Percentiles rank a stretch among this genome's conserved stretches.
Conservation (phyloP, 2,113 vertebrate species). For the Takifugu flavidus region DNA sequence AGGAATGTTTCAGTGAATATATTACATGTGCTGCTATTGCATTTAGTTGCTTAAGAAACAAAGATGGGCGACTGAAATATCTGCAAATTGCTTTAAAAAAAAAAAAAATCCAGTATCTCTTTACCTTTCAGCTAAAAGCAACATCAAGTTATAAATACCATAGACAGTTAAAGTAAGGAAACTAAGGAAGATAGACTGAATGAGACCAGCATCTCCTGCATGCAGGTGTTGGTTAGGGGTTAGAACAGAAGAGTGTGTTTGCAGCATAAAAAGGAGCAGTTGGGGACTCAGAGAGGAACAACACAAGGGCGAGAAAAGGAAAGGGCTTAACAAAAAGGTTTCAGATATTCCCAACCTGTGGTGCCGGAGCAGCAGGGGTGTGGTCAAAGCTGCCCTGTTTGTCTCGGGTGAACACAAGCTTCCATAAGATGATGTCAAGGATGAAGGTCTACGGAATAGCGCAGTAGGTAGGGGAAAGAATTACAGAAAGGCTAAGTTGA, state of each 20-base stretch:
- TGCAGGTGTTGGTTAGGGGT: slow-evolving; percentile 53
- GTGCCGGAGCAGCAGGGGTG: slow-evolving; percentile 81
- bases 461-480: slow-evolving; percentile 82
- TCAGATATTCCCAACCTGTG: slow-evolving; percentile 90
- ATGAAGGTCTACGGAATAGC: slow-evolving; percentile 92
- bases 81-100: too few relatives aligned
- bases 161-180: slow-evolving; percentile 13
- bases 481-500: slow-evolving; percentile 80
- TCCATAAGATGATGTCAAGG: slow-evolving; percentile 98
- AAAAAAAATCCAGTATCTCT: not conserved
- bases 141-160: not conserved
- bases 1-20: too few relatives aligned
- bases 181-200: slow-evolving; percentile 19
- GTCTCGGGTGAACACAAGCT: slow-evolving; percentile 97
- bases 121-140: not conserved
- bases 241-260: slow-evolving; percentile 32
- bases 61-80: too few relatives aligned
- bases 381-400: slow-evolving; percentile 88
- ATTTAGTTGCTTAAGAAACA: too few relatives aligned
- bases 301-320: slow-evolving; percentile 40
- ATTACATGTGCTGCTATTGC: too few relatives aligned
- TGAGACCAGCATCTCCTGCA: slow-evolving; percentile 43
- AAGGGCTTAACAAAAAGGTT: slow-evolving; percentile 58
- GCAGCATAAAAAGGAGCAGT: slow-evolving; percentile 19
- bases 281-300: slow-evolving; percentile 41